These are phyloP conservation scores for Paramormyrops kingsleyae DNA, from an alignment of 2,113 vertebrate species.

Conservation along the genomic window DNA sequence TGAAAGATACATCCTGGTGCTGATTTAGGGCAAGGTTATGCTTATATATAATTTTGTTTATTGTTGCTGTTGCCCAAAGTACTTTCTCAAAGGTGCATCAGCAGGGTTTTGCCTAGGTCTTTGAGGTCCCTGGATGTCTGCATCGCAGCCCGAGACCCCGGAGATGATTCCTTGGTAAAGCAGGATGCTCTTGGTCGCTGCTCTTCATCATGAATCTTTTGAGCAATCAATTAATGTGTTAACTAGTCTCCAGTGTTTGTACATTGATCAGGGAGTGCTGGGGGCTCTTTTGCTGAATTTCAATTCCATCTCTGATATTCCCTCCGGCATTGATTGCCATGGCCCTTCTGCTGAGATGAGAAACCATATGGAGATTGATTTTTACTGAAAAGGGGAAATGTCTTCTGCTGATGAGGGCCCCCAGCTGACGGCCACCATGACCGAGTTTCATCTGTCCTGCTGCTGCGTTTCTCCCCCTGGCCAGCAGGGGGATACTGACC, in stretches of 20 bases:
- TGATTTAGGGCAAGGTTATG: neutral
- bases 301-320: slow-evolving; percentile 53
- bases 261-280: slow-evolving; percentile 37
- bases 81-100: neutral
- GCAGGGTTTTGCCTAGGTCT: neutral
- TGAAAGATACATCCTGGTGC: neutral
- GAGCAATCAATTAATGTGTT: slow-evolving; percentile 50
- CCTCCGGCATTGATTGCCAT: slow-evolving; percentile 50
- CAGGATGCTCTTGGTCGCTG: neutral
- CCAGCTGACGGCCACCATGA: neutral
- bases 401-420: slow-evolving; percentile 5
- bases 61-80: neutral
- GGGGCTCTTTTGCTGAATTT: slow-evolving; percentile 46
- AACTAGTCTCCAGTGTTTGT: slow-evolving; percentile 45
- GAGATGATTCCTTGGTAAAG: slow-evolving; percentile 11
- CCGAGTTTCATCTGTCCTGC: neutral
- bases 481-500: neutral
- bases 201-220: slow-evolving; percentile 40
- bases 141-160: neutral
- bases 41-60: neutral
- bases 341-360: slow-evolving; percentile 31
- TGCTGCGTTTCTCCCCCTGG: neutral
- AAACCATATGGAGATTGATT: slow-evolving; percentile 50
- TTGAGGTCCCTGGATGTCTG: neutral
- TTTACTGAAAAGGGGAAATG: slow-evolving; percentile 26